phyloP scores from a whole-genome alignment of 1,140 invertebrate species.

The roundworm (Caenorhabditis elegans) region WBcel235 BX284606.5:2218001-2218500 shows the following conservation, averaged over 20 bases:
- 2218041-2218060: conserved; percentile 38
- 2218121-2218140: not conserved
- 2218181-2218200: conserved; percentile 18
- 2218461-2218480: not conserved
- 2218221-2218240: not conserved
- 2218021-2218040: conserved; percentile 37
- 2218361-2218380: conserved; percentile 2
- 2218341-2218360: not conserved
- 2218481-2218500: not conserved
- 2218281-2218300: not conserved
- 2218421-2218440: not conserved
- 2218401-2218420: conserved; percentile 23
- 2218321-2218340: conserved; percentile 26
- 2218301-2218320: not conserved
- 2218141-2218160: not conserved
- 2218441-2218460: not conserved
- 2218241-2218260: not conserved
- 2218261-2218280: conserved; percentile 31
- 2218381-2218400: conserved; percentile 19
- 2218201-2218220: conserved; percentile 20
- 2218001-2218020: conserved; percentile 42
- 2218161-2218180: conserved; percentile 25
- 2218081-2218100: not conserved
- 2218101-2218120: not conserved
- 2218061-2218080: conserved; percentile 36